Base-by-base conservation (phyloP, 2,888 invertebrate genomes). In the Eremobia ochroleuca region DNA sequence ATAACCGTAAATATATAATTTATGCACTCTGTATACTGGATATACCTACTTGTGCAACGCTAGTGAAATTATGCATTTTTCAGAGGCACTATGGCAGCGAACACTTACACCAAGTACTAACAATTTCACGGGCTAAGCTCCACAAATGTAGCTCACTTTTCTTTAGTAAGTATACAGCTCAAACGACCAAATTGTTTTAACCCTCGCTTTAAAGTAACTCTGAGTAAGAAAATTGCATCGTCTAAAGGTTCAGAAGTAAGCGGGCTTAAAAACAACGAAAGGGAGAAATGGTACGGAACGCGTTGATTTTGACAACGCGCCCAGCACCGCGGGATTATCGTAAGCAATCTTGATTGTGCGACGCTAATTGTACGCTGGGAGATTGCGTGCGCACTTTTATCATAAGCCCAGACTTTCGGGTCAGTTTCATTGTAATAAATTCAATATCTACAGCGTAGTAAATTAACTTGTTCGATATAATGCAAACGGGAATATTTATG, bases 291-390 rank as follows among this genome's bases (percentile, higher is more conserved):
- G 65, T 61, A 69, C 18, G 64, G 65, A 81, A 81, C 55, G 69
- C 82, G 79, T 79, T 81, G 80, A 87, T 82, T 86, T 81, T 66
- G 64, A 76, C n/a, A 76, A 61, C 64, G 59, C 67, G 28, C 74
- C 52, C 49, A 46, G 74, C 71, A 75, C 78, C 79, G 79, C 86
- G 80, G 91, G 92, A 93, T 93, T 93, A 93, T 91, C 91, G 91
- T 85, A 82, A 89, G 89, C 88, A 91, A 94, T 93, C 93, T 93
- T 93, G 93, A 94, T 94, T 93, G 92, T 90, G n/a, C n/a, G 87
- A 90, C 89, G 90, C 93, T 94, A 94, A 95, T 94, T 95, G 93
- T 90, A 88, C 89, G 84, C 90, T 88, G 89, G 79, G 21, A 34
- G 62, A 68, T 79, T 84, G 76, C 79, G 83, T 76, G 78, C 76